Conservation (phyloP, 2,888 invertebrate species). For the Clistopyga incitator region DNA sequence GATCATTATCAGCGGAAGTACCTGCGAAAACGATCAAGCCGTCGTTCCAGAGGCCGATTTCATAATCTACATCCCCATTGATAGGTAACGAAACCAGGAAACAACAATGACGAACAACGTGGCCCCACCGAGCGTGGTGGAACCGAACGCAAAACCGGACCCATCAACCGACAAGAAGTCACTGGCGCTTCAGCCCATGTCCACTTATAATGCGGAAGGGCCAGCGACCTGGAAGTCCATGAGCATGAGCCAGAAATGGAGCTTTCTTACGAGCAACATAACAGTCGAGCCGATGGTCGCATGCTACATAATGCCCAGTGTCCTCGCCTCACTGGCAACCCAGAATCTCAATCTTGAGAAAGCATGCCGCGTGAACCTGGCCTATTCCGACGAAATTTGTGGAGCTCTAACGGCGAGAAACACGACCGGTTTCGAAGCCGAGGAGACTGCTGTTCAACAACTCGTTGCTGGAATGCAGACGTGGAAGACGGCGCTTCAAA, state of each 20-base stretch:
- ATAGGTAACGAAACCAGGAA: neutral
- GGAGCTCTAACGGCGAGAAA: conserved; percentile 91
- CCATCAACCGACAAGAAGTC: conserved; percentile 54
- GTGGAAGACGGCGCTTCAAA: conserved; percentile 94
- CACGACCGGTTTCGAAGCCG: conserved; percentile 87
- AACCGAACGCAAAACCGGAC: conserved; percentile 49
- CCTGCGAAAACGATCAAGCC: no score
- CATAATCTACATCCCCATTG: no score
- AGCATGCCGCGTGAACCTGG: conserved; percentile 93
- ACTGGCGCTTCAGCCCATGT: conserved; percentile 40
- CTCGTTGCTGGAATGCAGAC: conserved; percentile 91
- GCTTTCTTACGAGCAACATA: conserved; percentile 87
- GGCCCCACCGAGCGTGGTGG: conserved; percentile 40
- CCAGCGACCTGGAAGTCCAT: conserved; percentile 84
- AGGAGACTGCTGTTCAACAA: conserved; percentile 87
- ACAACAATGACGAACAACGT: conserved; percentile 62
- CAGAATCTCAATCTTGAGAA: conserved; percentile 95
- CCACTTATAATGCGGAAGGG: conserved; percentile 53
- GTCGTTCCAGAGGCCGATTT: no score
- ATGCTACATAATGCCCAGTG: conserved; percentile 89
- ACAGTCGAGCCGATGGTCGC: conserved; percentile 92
- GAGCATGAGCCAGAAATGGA: conserved; percentile 86
- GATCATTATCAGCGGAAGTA: neutral
- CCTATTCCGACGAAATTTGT: conserved; percentile 90
- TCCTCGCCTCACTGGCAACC: conserved; percentile 90